Base-by-base conservation (phyloP, 1,140 invertebrate species). In the Brachionus koreanus region DNA sequence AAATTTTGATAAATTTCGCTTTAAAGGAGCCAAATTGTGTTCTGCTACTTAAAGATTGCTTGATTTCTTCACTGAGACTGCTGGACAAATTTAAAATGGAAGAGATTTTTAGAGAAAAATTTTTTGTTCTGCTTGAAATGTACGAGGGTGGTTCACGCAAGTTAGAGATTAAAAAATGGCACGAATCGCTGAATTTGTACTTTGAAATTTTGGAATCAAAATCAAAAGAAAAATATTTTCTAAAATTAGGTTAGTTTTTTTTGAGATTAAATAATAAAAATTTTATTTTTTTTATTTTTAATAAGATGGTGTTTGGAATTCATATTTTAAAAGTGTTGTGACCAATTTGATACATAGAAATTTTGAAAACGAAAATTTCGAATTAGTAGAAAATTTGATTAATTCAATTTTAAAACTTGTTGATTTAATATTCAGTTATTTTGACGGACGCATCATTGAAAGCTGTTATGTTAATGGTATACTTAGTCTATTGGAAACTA, bases 371-470 rank as follows among this genome's bases (percentile, higher is more conserved):
- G n/a, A 69, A 6, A 5, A 69, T 12, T 5, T 10, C 39, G 37
- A 69, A 5, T 19, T 37, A 12, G 19, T 12, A 16, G 7, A 16
- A 39, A 39, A 39, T 7, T 9, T 7, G n/a, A 69, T 69, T 39
- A 10, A 16, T 7, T 69, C 37, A 37, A 37, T 69, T 3, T 19
- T 69, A 6, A 69, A 37, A 4, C 37, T 69, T 10, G 10, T 69
- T 69, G 65, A 69, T 69, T 69, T 69, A 12, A 69, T 42, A 39
- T 69, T 69, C 3, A 69, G 35, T n/a, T 69, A 69, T 69, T 39
- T 69, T 16, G 29, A 69, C 16, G 35, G 35, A 69, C 29, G 37
- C 6, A 2, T 37, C 5, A 69, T 69, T 39, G 65, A 69, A 69
- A 69, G n/a, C 13, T 19, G 6, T 37, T 37, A 37, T 69, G 65